A percentile compares a stretch with the other conserved stretches of the same genome.
Conservation (phyloP, 1,140 invertebrate genomes). For the Chionoecetes opilio region DNA sequence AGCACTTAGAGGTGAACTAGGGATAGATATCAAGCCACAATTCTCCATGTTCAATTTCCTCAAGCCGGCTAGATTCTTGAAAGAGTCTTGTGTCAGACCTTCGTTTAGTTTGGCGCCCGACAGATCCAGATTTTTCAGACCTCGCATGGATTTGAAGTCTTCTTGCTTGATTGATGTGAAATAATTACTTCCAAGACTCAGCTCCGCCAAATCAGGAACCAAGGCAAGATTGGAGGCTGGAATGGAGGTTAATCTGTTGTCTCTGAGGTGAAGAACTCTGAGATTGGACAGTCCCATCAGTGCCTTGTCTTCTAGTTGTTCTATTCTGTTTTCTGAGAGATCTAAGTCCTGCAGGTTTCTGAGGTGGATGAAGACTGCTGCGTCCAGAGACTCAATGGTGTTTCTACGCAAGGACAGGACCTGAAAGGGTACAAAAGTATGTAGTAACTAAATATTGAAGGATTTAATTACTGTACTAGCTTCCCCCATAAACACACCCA, state of each 20-base stretch:
- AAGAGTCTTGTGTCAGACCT: constrained; percentile 67
- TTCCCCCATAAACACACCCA: too few relatives aligned
- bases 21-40: constrained; percentile 74
- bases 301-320: constrained; percentile 69
- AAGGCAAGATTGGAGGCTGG: constrained; percentile 75
- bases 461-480: background rate
- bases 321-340: constrained; percentile 78
- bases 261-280: constrained; percentile 73
- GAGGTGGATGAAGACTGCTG: constrained; percentile 70
- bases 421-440: constrained; percentile 50
- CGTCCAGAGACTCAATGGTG: constrained; percentile 71
- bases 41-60: constrained; percentile 73
- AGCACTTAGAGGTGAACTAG: constrained; percentile 72
- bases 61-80: constrained; percentile 68
- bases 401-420: constrained; percentile 78
- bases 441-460: background rate
- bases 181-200: constrained; percentile 75
- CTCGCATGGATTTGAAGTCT: constrained; percentile 71
- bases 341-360: constrained; percentile 74
- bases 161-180: constrained; percentile 69
- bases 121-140: constrained; percentile 76
- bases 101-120: constrained; percentile 69
- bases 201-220: constrained; percentile 78
- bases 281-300: constrained; percentile 67
- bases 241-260: constrained; percentile 71